Base-by-base conservation (phyloP, 2,888 invertebrate genomes). In the Gastracanthus pulcherrimus region DNA sequence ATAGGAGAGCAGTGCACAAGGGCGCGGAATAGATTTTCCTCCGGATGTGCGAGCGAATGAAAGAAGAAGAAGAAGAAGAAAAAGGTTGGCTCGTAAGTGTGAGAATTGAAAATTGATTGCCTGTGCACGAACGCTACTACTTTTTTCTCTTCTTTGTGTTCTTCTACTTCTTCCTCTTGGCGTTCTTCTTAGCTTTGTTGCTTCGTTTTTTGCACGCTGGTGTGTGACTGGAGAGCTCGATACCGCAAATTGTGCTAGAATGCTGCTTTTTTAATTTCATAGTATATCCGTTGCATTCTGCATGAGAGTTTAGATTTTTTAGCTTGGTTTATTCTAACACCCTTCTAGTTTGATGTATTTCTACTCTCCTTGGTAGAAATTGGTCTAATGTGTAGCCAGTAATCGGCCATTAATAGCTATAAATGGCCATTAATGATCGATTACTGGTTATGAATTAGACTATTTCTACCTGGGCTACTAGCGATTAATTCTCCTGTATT, bases 91-190 rank as follows among this genome's bases (percentile, higher is more conserved):
- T 48, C n/a, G 60, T 62, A 38, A 29, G 66, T 26, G 60, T 41
- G 45, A 36, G 60, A 67, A 74, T 74, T 74, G 74, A 74, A 79
- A 74, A 79, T 79, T 79, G 79, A 79, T 79, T 74, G 74, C 79
- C n/a, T 55, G 3, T 11, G 26, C n/a, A 9, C 29, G 45, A 13
- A 45, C 45, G 62, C n/a, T 31, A 48, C 29, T 16, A 34, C 36
- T 51, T 55, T 55, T 55, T 55, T 55, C 23, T 51, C 13, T 31
- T 45, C 34, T 19, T 36, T 36, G 31, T 38, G 11, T 19, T 38
- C n/a, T 41, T 48, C 13, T 51, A n/a, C 13, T 71, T 36, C 31
- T 69, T 31, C 62, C 7, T 19, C 16, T 60, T 19, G 11, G 9
- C 7, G 7, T 31, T 34, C 60, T 60, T 7, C 31, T 31, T 60